Evolutionary conservation across 2,113 vertebrate genomes (phyloP), one percentile per base, ranked within the genome.

Genomic region (Phylloscopus whistleri): DNA sequence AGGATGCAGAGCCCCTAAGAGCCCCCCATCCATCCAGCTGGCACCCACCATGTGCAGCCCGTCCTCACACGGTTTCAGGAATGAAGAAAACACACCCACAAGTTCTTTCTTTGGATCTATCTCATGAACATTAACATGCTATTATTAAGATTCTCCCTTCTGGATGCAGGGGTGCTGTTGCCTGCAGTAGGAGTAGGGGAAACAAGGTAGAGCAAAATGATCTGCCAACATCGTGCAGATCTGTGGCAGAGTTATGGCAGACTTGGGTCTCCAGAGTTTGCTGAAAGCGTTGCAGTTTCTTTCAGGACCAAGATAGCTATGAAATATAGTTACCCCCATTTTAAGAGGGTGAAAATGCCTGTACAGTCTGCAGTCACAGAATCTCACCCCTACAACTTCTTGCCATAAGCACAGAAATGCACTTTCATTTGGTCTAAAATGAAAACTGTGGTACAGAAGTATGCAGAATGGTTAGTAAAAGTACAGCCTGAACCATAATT

Each of bases 41-140:
- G 19, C 15, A 39, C 26, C 70, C 0, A 0, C 55, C 8, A 0
- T 1, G 15, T 52, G 58, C 58, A 37, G 37, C 17, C 1, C 11
- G 1, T 49, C 53, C 39, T 83, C 41, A 4, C 62, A 20, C 0
- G 0, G 41, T 24, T 77, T 73, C 85, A 82, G 52, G 69, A 75
- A 72, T 17, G 23, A 49, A 49, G 22, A 13, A 48, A 58, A 37
- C 26, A 33, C 6, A 3, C 30, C 20, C 59, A 23, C 58, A 21
- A 21, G 33, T 64, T 76, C 58, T 89, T 86, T 51, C 58, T 82
- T 74, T 53, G 62, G 23, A 20, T 64, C 35, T 56, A 0, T 44
- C 67, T 88, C 39, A 20, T 2, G 21, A 72, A 8, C 33, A 39
- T 35, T 22, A 56, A 11, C 3, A 2, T 2, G 7, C 44, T 0